Evolutionary conservation across 2,888 invertebrate species (phyloP).

Genomic region (Bombylius discolor): DNA sequence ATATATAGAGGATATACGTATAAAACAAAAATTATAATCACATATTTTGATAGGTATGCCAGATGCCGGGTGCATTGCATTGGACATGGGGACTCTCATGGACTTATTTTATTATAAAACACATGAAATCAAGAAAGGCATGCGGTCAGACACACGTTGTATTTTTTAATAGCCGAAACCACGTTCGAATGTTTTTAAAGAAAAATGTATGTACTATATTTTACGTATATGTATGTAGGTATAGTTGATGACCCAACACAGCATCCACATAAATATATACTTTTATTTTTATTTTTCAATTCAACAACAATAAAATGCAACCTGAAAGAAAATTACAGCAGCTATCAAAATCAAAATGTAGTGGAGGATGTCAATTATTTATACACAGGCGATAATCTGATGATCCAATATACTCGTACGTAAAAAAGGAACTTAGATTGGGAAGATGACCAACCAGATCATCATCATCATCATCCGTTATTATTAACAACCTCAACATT

Average conservation of each 20-base stretch:
- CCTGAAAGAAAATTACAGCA: neutral
- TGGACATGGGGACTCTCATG: too few relatives aligned
- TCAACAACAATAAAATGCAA: neutral
- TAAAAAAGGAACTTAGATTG: too few relatives aligned
- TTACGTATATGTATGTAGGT: neutral
- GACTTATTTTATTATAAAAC: too few relatives aligned
- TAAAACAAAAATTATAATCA: too few relatives aligned
- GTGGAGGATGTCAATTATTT: neutral
- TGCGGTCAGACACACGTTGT: neutral
- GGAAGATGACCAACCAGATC: neutral
- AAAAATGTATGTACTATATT: neutral
- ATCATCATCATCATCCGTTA: neutral
- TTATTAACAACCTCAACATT: neutral
- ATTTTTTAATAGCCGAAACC: neutral
- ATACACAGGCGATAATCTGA: too few relatives aligned
- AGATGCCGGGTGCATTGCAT: neutral
- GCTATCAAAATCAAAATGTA: neutral
- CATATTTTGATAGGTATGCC: too few relatives aligned
- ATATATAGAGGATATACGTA: too few relatives aligned
- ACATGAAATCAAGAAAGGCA: neutral
- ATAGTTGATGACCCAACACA: neutral
- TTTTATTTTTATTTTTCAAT: too few relatives aligned
- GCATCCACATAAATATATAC: neutral
- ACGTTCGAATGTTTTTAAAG: neutral
- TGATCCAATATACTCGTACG: too few relatives aligned